Base-by-base conservation (phyloP, 2,113 vertebrate genomes). In the Pseudonaja textilis region DNA sequence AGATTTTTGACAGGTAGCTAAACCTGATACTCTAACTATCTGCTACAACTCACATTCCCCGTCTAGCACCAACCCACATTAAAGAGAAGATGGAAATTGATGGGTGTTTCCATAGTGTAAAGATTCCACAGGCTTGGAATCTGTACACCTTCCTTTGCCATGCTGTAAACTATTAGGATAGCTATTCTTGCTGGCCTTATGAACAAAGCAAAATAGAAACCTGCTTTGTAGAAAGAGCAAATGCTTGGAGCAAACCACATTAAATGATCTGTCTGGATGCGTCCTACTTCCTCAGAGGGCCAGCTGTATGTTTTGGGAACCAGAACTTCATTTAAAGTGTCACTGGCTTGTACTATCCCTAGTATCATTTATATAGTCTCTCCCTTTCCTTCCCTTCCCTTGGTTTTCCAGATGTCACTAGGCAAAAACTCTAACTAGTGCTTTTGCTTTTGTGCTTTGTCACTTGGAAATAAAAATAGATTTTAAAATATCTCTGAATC, bases 401-500 rank as follows among this genome's bases (percentile, higher is more conserved):
- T 14, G 5, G 11, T 25, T 26, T 74, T 9, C 50, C 50, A 74
- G 8, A 55, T 42, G 25, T 55, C 86, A 88, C 57, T 54, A 69
- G n/a, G n/a, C 54, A 88, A 54, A 74, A 52, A 47, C 47, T 91
- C 22, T 91, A 91, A 87, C 6, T 20, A 47, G 4, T 34, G 16
- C 20, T 42, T 23, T 69, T 54, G 57, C 47, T 69, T 39, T 64
- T 26, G 7, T 26, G 7, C 22, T 88, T 55, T 92, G 42, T 87
- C 34, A 29, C 61, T 81, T 55, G 25, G 59, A 34, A 92, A 16
- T 74, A 59, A 45, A 81, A 55, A 55, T 88, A 52, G 52, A 81
- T 50, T n/a, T 34, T 20, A 74, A 69, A 89, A 92, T 56, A 81
- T 74, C 50, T 23, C n/a, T 42, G 74, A 26, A 92, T 92, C 91